phyloP scores from a whole-genome alignment of 2,888 invertebrate species.

The Emmelina monodactyla region DNA sequence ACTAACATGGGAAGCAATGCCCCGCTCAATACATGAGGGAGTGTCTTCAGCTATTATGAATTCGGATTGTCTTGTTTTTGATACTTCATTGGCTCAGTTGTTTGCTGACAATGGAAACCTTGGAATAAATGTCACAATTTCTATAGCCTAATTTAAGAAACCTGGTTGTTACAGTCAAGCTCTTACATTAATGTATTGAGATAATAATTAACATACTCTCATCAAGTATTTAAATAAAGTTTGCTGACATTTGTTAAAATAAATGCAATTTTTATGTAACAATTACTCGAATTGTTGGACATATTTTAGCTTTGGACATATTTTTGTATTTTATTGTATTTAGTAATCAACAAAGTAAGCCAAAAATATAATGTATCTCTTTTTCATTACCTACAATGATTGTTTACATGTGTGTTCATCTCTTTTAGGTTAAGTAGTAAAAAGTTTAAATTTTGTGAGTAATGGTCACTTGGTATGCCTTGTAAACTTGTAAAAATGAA shows the following conservation, averaged over 20 bases:
- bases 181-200: too few relatives aligned
- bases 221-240: too few relatives aligned
- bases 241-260: too few relatives aligned
- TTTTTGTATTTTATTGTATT: conserved; percentile 17
- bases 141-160: too few relatives aligned
- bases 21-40: conserved; percentile 98
- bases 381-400: conserved; percentile 26
- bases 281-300: conserved; percentile 4
- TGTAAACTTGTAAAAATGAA: conserved; percentile 30
- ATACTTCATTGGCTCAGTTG: conserved; percentile 96
- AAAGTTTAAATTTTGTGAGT: conserved; percentile 32
- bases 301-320: conserved; percentile 14
- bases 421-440: conserved; percentile 47
- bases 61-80: conserved; percentile 98
- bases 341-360: conserved; percentile 32
- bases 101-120: conserved; percentile 99
- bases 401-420: conserved; percentile 60
- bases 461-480: conserved; percentile 30
- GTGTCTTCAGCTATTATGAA: conserved; percentile 97
- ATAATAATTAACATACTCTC: too few relatives aligned
- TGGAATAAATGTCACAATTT: conserved; percentile 99
- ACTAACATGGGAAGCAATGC: conserved; percentile 99
- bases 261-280: too few relatives aligned
- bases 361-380: conserved; percentile 46
- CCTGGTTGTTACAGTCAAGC: too few relatives aligned